Evolutionary conservation across 64 coral and sea anemone genomes (phyloP).

Genomic region (Montipora cactus): DNA sequence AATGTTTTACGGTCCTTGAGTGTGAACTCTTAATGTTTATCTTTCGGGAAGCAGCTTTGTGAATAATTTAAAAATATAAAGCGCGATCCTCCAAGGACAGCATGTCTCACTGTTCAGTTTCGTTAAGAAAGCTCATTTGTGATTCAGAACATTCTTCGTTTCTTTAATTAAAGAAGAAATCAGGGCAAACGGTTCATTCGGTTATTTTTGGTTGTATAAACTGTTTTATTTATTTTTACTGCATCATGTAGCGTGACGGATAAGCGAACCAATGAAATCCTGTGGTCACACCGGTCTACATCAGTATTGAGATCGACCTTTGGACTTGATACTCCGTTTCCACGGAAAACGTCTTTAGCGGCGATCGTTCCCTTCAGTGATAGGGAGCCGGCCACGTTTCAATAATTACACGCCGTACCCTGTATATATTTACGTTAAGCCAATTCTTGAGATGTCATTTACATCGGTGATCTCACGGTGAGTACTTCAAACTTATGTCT

Average conservation of each 20-base stretch:
- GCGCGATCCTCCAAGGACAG: too few species aligned
- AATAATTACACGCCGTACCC: conserved; percentile 29
- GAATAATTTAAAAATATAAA: too few species aligned
- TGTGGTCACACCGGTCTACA: not conserved
- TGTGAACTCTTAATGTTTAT: too few species aligned
- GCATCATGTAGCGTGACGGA: not conserved
- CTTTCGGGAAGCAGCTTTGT: too few species aligned
- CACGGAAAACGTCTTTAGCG: not conserved
- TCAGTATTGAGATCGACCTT: not conserved
- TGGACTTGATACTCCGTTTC: not conserved
- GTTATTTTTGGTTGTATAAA: too few species aligned
- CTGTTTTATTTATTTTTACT: not conserved
- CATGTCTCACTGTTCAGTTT: too few species aligned
- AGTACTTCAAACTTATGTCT: not conserved
- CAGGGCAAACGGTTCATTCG: too few species aligned
- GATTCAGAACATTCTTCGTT: too few species aligned
- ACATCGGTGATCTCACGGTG: conserved; percentile 86
- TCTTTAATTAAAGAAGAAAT: too few species aligned
- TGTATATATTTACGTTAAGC: conserved; percentile 57
- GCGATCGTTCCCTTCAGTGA: conserved; percentile 15
- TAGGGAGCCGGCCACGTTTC: not conserved
- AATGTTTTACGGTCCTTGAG: too few species aligned
- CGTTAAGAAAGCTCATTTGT: too few species aligned
- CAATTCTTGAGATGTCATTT: conserved; percentile 75
- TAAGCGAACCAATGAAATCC: conserved; percentile 19